A percentile compares a stretch with the other conserved stretches of the same genome.
Evolutionary conservation across 1,140 invertebrate genomes (phyloP).

Genomic region (Cotesia typhae): DNA sequence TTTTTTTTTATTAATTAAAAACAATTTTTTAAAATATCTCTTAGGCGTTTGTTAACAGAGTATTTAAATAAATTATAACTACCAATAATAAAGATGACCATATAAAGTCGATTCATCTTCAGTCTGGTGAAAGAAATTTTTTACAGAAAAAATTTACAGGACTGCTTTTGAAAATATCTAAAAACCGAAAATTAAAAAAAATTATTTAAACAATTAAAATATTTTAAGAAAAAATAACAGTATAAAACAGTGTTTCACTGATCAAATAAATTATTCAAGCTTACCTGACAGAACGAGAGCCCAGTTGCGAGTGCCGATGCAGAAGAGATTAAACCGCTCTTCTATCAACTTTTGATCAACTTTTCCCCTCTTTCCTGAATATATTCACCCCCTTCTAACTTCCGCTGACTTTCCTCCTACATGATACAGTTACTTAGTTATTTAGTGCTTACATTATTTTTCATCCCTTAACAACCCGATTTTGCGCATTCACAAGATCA

Average conservation of each 20-base stretch:
- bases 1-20: too few relatives aligned
- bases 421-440: slow-evolving; percentile 5
- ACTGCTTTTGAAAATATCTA: not conserved
- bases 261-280: slow-evolving; percentile 34
- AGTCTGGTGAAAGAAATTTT: slow-evolving; percentile 4
- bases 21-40: too few relatives aligned
- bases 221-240: too few relatives aligned
- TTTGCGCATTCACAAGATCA: slow-evolving; percentile 4
- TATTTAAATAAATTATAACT: slow-evolving; percentile 32
- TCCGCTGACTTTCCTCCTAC: not conserved
- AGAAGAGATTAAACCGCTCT: slow-evolving; percentile 14
- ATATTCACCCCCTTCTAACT: not conserved
- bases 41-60: not conserved
- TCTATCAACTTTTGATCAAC: not conserved
- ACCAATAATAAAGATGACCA: slow-evolving; percentile 46
- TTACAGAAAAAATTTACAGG: too few relatives aligned
- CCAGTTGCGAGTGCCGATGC: slow-evolving; percentile 43
- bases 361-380: not conserved
- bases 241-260: not conserved
- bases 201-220: too few relatives aligned
- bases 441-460: not conserved
- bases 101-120: slow-evolving; percentile 42
- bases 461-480: not conserved
- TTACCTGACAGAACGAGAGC: slow-evolving; percentile 26
- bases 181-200: too few relatives aligned